Base-by-base conservation (phyloP, 2,113 vertebrate genomes). In the Amphiprion ocellaris region DNA sequence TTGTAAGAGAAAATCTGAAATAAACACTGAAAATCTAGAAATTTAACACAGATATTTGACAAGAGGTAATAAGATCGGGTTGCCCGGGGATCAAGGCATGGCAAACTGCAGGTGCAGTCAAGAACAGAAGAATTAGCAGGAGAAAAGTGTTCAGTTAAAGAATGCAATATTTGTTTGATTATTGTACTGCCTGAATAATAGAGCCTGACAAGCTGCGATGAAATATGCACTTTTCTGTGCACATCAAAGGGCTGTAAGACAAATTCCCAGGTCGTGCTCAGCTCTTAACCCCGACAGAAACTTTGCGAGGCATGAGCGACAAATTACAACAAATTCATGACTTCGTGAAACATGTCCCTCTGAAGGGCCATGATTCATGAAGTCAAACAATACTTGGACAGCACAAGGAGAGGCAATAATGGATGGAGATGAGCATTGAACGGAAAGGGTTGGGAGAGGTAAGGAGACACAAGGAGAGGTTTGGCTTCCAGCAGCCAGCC, bases 361-460 rank as follows among this genome's bases (percentile, higher is more conserved):
- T 16, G 50, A n/a, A 0, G 19, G 14, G 26, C 58, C 12, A 47
- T 37, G 59, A 74, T 56, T 85, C 55, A 75, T 49, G 41, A 23
- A 69, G 74, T 68, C 44, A 71, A 55, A 88, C 85, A 73, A 76
- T 56, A 65, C 16, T 39, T 55, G 19, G 44, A 81, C 69, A 77
- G 30, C 53, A 33, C 10, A 15, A 74, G 55, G 17, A 60, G 75
- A 74, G 39, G 63, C 50, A 61, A 46, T 75, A 82, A 79, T 83
- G 39, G 86, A 92, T 74, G 59, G 74, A 92, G 76, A 88, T 68
- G 83, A 82, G 71, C 56, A 74, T 61, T 3, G 14, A 82, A 63
- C 84, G 82, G 87, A 93, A 91, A 92, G 79, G 92, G 88, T 88
- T 88, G 90, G 92, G 89, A 87, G 90, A 92, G 85, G 90, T 82